These are phyloP conservation scores for Torymus aiolomorphi DNA, from an alignment of 2,888 invertebrate genomes.

Conservation along the genomic window DNA sequence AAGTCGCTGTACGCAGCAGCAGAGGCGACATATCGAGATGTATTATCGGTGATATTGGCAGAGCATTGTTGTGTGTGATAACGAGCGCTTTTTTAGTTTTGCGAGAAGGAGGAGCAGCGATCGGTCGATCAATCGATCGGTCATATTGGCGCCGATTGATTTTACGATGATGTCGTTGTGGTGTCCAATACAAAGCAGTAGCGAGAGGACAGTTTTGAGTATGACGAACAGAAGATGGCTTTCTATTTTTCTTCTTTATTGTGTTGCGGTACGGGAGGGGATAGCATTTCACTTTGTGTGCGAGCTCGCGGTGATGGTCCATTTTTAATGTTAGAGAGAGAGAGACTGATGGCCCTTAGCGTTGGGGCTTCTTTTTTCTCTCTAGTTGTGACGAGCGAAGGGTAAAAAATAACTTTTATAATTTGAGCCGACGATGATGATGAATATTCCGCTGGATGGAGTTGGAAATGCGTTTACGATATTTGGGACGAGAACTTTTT, in stretches of 20 bases:
- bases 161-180: too few relatives aligned
- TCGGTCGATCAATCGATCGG: too few relatives aligned
- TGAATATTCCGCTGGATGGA: neutral
- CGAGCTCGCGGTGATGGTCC: neutral
- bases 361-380: neutral
- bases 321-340: constrained; percentile 19
- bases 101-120: too few relatives aligned
- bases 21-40: too few relatives aligned
- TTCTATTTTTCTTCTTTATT: constrained; percentile 23
- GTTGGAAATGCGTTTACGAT: constrained; percentile 1
- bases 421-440: neutral
- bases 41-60: too few relatives aligned
- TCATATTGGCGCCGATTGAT: too few relatives aligned
- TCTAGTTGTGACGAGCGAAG: neutral
- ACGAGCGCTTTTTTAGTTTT: too few relatives aligned
- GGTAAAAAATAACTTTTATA: constrained; percentile 7
- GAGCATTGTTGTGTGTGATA: too few relatives aligned
- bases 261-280: neutral
- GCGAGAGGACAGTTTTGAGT: neutral
- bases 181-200: too few relatives aligned
- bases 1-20: too few relatives aligned
- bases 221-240: neutral
- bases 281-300: neutral
- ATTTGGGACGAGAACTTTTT: neutral
- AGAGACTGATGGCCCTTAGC: constrained; percentile 9